Evolutionary conservation across 1,140 invertebrate species (phyloP), one percentile per base, ranked within the genome.

Genomic region (Neodiprion virginianus): DNA sequence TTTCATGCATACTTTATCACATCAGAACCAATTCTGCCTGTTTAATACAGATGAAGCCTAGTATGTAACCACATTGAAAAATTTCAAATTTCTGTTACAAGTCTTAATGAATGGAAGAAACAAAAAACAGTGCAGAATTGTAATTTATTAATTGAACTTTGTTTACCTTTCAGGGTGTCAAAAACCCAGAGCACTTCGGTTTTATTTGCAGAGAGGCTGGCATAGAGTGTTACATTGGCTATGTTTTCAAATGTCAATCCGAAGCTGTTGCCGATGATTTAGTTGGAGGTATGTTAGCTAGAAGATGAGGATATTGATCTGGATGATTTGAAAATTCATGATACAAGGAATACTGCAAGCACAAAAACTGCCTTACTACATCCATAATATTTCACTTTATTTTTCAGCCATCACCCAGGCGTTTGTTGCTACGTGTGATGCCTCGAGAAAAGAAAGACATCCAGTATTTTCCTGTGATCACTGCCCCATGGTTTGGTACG

Each of bases 401-500:
- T 82, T 92, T 90, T 50, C 87, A 94, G 95, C 96, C 1, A 94
- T 98, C 75, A 95, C 92, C 66, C 95, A 96, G 86, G 95, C 96
- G 0, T 96, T 96, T 79, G 88, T 92, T 7, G 92, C 92, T 0
- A 89, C 93, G 85, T 76, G 90, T 89, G 71, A 93, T 91, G 78
- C 85, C 87, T 75, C 79, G 2, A 85, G 89, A 17, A 89, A 88
- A 84, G 89, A 91, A 73, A 86, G 85, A 40, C 78, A 90, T 91
- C 76, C 84, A 53, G 84, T 88, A 69, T 84, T 88, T 76, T 93
- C 92, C 0, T 97, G 93, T 89, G 96, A 98, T 72, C 94, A 96
- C 81, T 99, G 97, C 85, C 97, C 97, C 1, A 96, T 98, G 93
- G 90, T 97, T n/a, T 98, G 97, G 95, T 97, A 95, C 81, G 95